Evolutionary conservation across 92 coral and sea anemone species (phyloP).

Genomic region (Palythoa heliodiscus): DNA sequence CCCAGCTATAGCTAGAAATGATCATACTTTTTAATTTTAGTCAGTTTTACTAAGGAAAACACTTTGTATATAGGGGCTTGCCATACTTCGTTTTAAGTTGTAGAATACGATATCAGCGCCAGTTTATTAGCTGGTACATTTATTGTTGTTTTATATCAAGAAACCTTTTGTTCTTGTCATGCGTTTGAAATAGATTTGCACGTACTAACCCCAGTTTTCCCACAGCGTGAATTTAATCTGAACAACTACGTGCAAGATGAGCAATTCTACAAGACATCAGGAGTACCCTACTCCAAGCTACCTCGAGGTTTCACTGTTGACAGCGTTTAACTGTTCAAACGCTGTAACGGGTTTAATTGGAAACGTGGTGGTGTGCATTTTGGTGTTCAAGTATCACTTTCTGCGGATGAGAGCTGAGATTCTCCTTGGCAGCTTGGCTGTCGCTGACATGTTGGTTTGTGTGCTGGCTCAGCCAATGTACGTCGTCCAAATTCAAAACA

Average conservation of each 20-base stretch:
- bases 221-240: not conserved
- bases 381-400: slow-evolving; percentile 73
- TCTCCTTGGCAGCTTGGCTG: slow-evolving; percentile 72
- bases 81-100: too few relatives aligned
- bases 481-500: slow-evolving; percentile 38
- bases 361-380: slow-evolving; percentile 69
- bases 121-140: too few relatives aligned
- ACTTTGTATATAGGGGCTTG: too few relatives aligned
- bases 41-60: too few relatives aligned
- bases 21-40: too few relatives aligned
- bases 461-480: slow-evolving; percentile 77
- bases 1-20: too few relatives aligned
- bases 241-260: not conserved
- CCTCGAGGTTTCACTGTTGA: slow-evolving; percentile 29
- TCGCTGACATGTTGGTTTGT: slow-evolving; percentile 75
- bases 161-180: too few relatives aligned
- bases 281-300: slow-evolving; percentile 6
- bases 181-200: too few relatives aligned
- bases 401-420: slow-evolving; percentile 76
- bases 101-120: too few relatives aligned
- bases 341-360: slow-evolving; percentile 68
- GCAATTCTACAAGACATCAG: not conserved
- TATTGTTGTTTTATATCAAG: too few relatives aligned
- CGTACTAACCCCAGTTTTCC: not conserved
- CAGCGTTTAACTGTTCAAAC: slow-evolving; percentile 36